phyloP scores from a whole-genome alignment of 2,888 invertebrate genomes.

The Nomada flava region DNA sequence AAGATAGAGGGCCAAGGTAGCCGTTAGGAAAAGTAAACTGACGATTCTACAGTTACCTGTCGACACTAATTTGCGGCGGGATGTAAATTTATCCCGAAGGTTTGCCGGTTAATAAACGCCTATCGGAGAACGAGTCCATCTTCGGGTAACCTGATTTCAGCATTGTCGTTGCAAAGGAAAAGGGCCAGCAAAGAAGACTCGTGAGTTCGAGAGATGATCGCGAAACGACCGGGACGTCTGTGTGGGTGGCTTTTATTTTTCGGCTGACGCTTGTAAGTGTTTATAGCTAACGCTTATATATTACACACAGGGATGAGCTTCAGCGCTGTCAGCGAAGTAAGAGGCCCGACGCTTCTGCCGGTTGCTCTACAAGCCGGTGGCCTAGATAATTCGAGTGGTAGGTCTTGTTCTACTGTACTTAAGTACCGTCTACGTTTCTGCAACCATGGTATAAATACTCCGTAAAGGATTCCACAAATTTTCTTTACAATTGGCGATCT shows the following conservation, averaged over 20 bases:
- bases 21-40: not conserved
- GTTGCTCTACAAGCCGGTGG: constrained; percentile 61
- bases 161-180: constrained; percentile 2
- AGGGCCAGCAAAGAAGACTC: constrained; percentile 24
- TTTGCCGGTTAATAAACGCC: not conserved
- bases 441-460: constrained; percentile 45
- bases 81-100: not conserved
- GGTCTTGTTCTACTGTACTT: constrained; percentile 43
- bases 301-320: constrained; percentile 51
- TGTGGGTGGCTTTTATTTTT: constrained; percentile 61
- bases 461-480: constrained; percentile 21
- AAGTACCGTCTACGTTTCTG: constrained; percentile 48
- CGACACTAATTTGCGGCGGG: not conserved
- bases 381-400: constrained; percentile 70
- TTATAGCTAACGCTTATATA: constrained; percentile 29
- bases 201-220: constrained; percentile 21
- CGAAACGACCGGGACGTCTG: constrained; percentile 17
- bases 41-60: not conserved
- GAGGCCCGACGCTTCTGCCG: constrained; percentile 46
- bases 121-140: not conserved
- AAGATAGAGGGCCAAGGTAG: not conserved
- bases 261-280: constrained; percentile 59
- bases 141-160: constrained; percentile 32
- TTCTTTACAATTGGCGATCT: not conserved
- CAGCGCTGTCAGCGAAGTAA: constrained; percentile 66